Base-by-base conservation (phyloP, 2,888 invertebrate genomes). In the Lasioglossum calceatum region DNA sequence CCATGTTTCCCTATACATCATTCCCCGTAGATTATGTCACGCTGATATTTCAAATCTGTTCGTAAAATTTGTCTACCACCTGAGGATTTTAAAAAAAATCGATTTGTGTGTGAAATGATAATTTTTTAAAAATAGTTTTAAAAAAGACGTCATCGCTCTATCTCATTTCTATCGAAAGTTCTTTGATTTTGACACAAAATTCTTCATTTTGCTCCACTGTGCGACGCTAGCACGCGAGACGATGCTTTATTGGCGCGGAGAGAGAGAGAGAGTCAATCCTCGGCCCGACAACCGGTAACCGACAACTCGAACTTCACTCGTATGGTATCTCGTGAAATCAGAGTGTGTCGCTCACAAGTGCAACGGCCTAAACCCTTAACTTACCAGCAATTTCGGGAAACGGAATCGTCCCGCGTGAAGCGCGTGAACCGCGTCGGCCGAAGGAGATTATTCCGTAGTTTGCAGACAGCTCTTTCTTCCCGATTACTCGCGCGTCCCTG, bases 261-360 rank as follows among this genome's bases (percentile, higher is more conserved):
- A n/a, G 27, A 23, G 58, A 54, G 16, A 23, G 23, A 23, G 23
- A 54, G 54, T 7, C 23, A 54, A 54, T 8, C 54, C 23, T 23
- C 54, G 54, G 23, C 54, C 8, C 54, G 54, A 54, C 54, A 54
- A 54, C 54, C 23, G 23, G 23, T 23, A 54, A 54, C 70, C 79
- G 77, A 79, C 81, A 81, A 61, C 58, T 80, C 86, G 87, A 47
- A 71, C 87, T 32, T 87, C 92, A 92, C 87, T 93, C 91, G 89
- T 93, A 92, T 61, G 92, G 91, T 82, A 92, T 93, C 92, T 82
- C 86, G 85, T 85, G 88, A 92, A 91, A 92, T 90, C 91, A 86
- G 89, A 90, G 89, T 90, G 88, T 89, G 54, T 54, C 86, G 87
- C 87, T 86, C 79, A 86, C 87, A 90, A 91, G 91, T 90, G 89